Evolutionary conservation across 2,888 invertebrate species (phyloP).

Genomic region (Diarsia rubi): DNA sequence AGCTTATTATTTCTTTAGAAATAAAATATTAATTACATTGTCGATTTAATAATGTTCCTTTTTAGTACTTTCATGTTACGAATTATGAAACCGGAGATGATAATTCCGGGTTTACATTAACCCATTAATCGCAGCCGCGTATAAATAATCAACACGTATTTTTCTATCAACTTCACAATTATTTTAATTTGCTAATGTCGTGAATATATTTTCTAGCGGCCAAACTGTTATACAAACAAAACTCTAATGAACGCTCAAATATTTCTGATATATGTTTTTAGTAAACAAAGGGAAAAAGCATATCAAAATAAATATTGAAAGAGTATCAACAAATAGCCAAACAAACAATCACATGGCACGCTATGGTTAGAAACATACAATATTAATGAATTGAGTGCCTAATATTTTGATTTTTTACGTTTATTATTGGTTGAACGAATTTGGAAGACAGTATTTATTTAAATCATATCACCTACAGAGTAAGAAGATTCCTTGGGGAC

Average conservation of each 20-base stretch:
- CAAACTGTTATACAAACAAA: conserved; percentile 4
- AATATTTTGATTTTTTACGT: background rate
- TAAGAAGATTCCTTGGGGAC: background rate
- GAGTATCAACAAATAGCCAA: conserved; percentile 9
- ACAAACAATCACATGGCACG: conserved; percentile 25
- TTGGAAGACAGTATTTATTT: background rate
- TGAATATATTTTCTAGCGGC: background rate
- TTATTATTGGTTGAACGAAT: conserved; percentile 21
- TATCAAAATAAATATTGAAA: conserved; percentile 28
- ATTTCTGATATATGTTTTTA: background rate
- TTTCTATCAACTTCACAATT: background rate
- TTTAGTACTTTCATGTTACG: background rate
- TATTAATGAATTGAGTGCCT: conserved; percentile 24
- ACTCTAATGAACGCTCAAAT: background rate
- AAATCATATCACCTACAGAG: background rate
- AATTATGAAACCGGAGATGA: background rate
- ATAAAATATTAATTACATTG: conserved; percentile 32
- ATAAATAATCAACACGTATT: background rate
- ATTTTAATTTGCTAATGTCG: background rate
- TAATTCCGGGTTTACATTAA: background rate
- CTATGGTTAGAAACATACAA: conserved; percentile 14
- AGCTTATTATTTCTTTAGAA: conserved; percentile 37
- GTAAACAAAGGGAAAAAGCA: background rate
- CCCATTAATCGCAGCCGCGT: background rate
- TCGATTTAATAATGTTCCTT: conserved; percentile 28